A percentile compares a stretch with the other conserved stretches of the same genome.
These are phyloP conservation scores for Melanaphis sacchari DNA, from an alignment of 1,140 invertebrate genomes.

Conservation along the genomic window DNA sequence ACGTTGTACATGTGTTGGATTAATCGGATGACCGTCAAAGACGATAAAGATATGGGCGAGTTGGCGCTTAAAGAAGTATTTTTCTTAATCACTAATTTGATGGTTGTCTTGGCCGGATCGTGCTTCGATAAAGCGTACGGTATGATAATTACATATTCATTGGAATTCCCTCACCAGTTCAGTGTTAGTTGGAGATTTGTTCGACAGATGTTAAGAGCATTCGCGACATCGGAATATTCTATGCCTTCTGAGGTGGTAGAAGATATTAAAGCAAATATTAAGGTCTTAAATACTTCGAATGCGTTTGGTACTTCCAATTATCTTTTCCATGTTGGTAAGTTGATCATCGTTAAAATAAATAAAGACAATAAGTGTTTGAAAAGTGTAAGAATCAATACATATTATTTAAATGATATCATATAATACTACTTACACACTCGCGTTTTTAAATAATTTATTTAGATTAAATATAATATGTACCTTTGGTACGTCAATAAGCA, in stretches of 20 bases:
- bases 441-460: no score
- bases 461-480: no score
- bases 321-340: constrained; percentile 32
- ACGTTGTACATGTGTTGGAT: not conserved
- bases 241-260: not conserved
- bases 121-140: not conserved
- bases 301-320: not conserved
- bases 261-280: not conserved
- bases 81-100: not conserved
- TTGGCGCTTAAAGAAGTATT: not conserved
- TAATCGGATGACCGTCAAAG: not conserved
- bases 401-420: no score
- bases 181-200: not conserved
- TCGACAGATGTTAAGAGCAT: not conserved
- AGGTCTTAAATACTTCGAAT: not conserved
- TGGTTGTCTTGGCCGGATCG: not conserved
- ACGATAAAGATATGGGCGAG: not conserved
- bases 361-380: not conserved
- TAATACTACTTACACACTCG: no score
- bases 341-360: not conserved
- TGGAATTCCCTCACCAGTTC: not conserved
- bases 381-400: not conserved
- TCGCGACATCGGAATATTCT: not conserved
- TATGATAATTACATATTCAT: not conserved
- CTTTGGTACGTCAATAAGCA: not conserved